Evolutionary conservation across 2,888 invertebrate genomes (phyloP), one percentile per base, ranked within the genome.

Genomic region (Ophonus ardosiacus): DNA sequence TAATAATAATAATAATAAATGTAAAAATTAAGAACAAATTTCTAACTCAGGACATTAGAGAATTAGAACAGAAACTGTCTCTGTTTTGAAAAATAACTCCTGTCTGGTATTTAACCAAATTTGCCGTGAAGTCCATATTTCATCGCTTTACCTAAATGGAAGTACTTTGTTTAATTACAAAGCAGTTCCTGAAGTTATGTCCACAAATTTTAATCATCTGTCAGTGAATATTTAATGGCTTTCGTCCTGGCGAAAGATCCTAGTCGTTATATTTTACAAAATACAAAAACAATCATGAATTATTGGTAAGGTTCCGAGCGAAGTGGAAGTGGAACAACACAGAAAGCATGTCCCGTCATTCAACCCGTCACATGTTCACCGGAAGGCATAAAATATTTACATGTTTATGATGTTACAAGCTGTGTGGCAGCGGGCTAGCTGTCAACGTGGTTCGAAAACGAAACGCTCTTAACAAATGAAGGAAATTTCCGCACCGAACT

Each of bases 381-480:
- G 38, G 40, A 63, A 61, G 43, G 21, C 15, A 81, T 81, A 31
- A 81, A 81, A 81, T 81, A 79, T 79, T 59, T 21, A 81, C 59
- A 57, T 78, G 78, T 59, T 78, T 59, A 59, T 78, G 78, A 81
- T 81, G 81, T 81, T 63, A 61, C 81, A 81, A 61, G 51, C 21
- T 51, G 17, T 40, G 57, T 51, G 57, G 7, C 24, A n/a, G 79
- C 38, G 17, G 71, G 18, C 71, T 74, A 43, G 71, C 71, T 74
- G 71, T 74, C 71, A 40, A 18, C 71, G 40, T 43, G 51, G 21
- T 78, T 78, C 40, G 15, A 10, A 59, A 81, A 71, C 56, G 68
- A 81, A 81, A 81, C 51, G 65, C 82, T 82, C 38, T 71, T 82
- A 82, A 56, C 83, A 83, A 83, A 83, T 83, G 83, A 76, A 83